Conservation (phyloP, 2,797 vertebrate genomes). For the Pseudomugil tenellus region DNA sequence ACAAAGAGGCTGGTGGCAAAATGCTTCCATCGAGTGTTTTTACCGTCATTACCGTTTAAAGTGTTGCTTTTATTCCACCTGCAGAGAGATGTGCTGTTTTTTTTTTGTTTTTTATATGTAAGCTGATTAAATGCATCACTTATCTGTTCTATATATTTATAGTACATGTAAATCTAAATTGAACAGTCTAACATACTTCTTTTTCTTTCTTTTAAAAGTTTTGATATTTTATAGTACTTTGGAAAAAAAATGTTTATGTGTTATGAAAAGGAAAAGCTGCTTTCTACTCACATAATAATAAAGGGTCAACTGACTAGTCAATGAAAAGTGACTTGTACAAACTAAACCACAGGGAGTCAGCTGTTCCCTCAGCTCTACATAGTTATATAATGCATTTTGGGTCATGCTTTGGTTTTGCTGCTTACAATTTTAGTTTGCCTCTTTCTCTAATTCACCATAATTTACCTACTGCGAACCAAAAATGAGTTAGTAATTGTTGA, state of each 20-base stretch:
- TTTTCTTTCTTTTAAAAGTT: not conserved
- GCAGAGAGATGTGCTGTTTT: constrained; percentile 1
- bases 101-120: not conserved
- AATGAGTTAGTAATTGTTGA: no score
- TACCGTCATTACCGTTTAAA: not conserved
- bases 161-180: not conserved
- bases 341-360: constrained; percentile 4
- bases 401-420: constrained; percentile 21
- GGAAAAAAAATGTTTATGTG: not conserved
- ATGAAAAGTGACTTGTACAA: not conserved
- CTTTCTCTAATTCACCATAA: not conserved
- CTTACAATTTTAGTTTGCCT: constrained; percentile 12
- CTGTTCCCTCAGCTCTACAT: not conserved
- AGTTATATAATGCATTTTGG: constrained; percentile 7
- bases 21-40: constrained; percentile 8
- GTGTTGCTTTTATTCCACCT: constrained; percentile 7
- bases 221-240: not conserved
- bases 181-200: not conserved
- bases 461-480: not conserved
- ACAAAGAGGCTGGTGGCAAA: constrained; percentile 11
- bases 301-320: constrained; percentile 5
- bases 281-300: not conserved
- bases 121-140: not conserved
- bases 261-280: not conserved
- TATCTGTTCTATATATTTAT: not conserved